A percentile compares a stretch with the other conserved stretches of the same genome.
Evolutionary conservation across 2,113 vertebrate species (phyloP).

Genomic region (Parus major): DNA sequence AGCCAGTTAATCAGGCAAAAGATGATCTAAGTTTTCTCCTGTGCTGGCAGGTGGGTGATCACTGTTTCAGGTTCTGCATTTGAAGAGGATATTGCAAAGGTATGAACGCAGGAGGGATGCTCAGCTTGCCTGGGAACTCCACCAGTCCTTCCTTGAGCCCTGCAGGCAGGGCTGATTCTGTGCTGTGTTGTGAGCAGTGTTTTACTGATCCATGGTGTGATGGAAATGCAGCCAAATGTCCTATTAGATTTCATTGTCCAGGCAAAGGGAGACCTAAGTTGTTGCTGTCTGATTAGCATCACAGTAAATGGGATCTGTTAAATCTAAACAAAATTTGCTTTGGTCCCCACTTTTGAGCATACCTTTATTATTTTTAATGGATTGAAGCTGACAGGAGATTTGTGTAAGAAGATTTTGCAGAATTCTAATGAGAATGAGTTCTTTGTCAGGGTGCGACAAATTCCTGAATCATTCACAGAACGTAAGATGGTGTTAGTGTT

Average conservation of each 20-base stretch:
- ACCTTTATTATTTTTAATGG: slow-evolving; percentile 36
- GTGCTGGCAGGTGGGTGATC: fast-evolving
- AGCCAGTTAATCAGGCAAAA: not conserved
- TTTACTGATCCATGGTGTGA: not conserved
- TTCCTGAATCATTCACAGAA: not conserved
- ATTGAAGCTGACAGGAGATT: slow-evolving; percentile 45
- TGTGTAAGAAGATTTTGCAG: slow-evolving; percentile 43
- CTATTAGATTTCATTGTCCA: not conserved
- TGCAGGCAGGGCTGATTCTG: not conserved
- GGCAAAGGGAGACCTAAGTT: not conserved
- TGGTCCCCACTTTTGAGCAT: not conserved
- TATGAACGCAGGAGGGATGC: not conserved
- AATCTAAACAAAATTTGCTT: slow-evolving; percentile 26
- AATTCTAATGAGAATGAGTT: slow-evolving; percentile 13
- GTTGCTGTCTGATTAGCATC: not conserved
- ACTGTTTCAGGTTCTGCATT: not conserved
- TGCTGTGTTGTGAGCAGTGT: not conserved
- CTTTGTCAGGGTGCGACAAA: not conserved
- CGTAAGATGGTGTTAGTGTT: slow-evolving; percentile 11
- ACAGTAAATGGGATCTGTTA: not conserved
- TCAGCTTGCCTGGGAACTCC: not conserved
- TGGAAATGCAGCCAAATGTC: not conserved
- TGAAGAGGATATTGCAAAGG: not conserved
- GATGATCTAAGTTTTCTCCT: not conserved
- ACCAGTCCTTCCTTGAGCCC: not conserved